Base-by-base conservation (phyloP, 2,113 vertebrate genomes). In the Gavia stellata region DNA sequence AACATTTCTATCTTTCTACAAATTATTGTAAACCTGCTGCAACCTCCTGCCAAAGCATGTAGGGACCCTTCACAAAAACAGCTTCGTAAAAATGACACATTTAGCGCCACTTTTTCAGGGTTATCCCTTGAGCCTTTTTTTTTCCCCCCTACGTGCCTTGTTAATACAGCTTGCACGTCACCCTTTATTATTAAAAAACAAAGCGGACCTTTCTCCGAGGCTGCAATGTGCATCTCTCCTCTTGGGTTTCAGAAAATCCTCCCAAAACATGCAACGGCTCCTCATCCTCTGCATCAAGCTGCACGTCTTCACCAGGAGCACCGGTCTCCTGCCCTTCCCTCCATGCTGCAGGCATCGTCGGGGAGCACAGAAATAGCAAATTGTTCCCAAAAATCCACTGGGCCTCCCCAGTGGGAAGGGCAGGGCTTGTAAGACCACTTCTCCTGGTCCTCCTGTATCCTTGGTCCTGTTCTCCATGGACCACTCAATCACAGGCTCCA, bases 11-110 rank as follows among this genome's bases (percentile, higher is more conserved):
- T 82, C 89, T 88, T 90, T 29, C 91, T 65, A 92, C 83, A 95
- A 94, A 96, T 94, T 94, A 92, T 16, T 90, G 92, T 78, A 90
- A 97, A 97, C 97, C 96, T 97, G 95, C 97, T 96, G 95, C 92
- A 97, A 96, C 94, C 92, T 97, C 97, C 97, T 97, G 96, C 94
- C 94, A 97, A 96, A 96, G 91, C 92, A 73, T 59, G 95, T 95
- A 97, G 89, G 55, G 85, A 94, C 91, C 77, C 89, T 96, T 97
- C 97, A 97, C n/a, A 82, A 91, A 93, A 93, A 45, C 92, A 81
- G 91, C 91, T 93, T 93, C 96, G 94, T 82, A 94, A 96, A 97
- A 97, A 96, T 96, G 73, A 97, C 94, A 96, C 86, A 81, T 94
- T 96, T 96, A 95, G 73, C 88, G 1, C 88, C 93, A 94, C 94